Base-by-base conservation (phyloP, 2,888 invertebrate genomes). In the Drosophila greeni region DNA sequence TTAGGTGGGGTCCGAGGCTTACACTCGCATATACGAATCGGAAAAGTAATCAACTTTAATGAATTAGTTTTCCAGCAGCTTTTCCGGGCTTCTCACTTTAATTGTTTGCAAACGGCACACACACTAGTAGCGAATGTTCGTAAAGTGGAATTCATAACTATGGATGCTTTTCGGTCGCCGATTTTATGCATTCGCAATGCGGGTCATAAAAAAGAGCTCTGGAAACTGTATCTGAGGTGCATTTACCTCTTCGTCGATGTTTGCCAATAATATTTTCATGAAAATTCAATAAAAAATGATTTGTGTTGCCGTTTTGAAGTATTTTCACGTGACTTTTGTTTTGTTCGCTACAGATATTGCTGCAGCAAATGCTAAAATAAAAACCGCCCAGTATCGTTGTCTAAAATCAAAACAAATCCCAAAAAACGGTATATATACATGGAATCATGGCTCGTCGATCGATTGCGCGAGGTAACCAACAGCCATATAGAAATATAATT, bases 211-310 rank as follows among this genome's bases (percentile, higher is more conserved):
- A 43, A 37, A 18, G 20, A 45, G 14, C 39, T 20, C 24, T 52
- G 24, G 29, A 9, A 62, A 64, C 47, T 59, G 60, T 52, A 58
- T 65, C 51, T 64, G 47, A 48, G 76, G 61, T 69, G 54, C 76
- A 74, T 76, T 76, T 70, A 76, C 71, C 70, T 76, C 65, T 65
- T 47, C 55, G 48, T 59, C 58, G 48, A 72, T 66, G 70, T 68
- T 76, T 76, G 70, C 79, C 84, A 81, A 81, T 84, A 76, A 84
- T 82, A 76, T 74, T 75, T 76, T 76, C 76, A 82, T 76, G 73
- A 70, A 81, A 81, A 82, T 82, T 84, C 80, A 77, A 82, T 84
- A 84, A 82, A 82, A 84, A 79, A 79, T 84, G 75, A 84, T 79
- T 84, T 84, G 79, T 82, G 82, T 54, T 66, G 64, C 66, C 58